These are phyloP conservation scores for Drosophila kikkawai DNA, from an alignment of 1,140 invertebrate species.

Conservation along the genomic window DNA sequence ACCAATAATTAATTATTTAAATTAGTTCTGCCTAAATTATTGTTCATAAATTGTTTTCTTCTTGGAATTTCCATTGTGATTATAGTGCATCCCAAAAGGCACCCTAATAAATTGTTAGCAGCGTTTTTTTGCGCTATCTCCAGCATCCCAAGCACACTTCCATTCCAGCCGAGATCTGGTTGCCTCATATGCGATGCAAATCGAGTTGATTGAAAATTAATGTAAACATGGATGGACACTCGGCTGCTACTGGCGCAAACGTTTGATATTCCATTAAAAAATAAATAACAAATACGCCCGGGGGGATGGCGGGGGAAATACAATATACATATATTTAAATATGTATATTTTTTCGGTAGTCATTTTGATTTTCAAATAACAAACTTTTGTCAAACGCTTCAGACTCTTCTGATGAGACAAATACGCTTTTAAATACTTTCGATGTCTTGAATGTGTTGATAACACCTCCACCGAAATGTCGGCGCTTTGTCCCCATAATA, in stretches of 20 bases:
- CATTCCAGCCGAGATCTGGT: conserved; percentile 6
- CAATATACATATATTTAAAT: not conserved
- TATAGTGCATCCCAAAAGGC: conserved; percentile 4
- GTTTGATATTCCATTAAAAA: conserved; percentile 39
- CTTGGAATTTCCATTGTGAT: not conserved
- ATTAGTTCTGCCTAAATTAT: not conserved
- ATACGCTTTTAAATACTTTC: conserved; percentile 73
- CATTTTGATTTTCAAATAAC: conserved; percentile 55
- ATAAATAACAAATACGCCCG: conserved; percentile 12
- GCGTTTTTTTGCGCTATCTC: conserved; percentile 17
- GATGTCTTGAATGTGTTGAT: conserved; percentile 54
- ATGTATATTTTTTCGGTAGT: conserved; percentile 60
- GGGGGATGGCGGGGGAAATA: no score
- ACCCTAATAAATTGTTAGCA: conserved; percentile 10
- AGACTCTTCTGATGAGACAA: conserved; percentile 30
- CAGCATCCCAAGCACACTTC: conserved; percentile 19
- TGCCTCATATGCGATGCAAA: conserved; percentile 70
- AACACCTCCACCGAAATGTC: conserved; percentile 42
- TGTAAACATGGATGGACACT: conserved; percentile 71
- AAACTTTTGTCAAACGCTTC: conserved; percentile 3
- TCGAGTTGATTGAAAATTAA: conserved; percentile 79
- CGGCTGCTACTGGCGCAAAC: conserved; percentile 36
- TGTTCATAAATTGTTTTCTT: not conserved
- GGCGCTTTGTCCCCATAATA: conserved; percentile 39
- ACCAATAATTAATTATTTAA: conserved; percentile 3